phyloP scores from a whole-genome alignment of 2,113 vertebrate genomes.

The Butorides virescens region DNA sequence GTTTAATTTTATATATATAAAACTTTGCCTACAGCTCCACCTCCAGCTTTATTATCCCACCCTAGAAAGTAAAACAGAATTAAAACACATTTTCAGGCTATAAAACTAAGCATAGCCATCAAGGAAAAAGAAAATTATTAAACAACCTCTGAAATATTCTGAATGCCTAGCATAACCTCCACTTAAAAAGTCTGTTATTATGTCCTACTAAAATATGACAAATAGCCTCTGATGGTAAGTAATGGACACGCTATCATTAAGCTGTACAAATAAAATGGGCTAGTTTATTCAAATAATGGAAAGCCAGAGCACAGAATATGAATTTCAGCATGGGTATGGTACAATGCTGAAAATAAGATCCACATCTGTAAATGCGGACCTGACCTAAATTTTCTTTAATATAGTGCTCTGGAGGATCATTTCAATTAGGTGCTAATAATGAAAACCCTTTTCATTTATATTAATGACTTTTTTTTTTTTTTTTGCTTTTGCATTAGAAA shows the following conservation, averaged over 20 bases:
- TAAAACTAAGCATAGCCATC: constrained; percentile 16
- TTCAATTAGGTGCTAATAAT: constrained; percentile 15
- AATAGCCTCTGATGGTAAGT: constrained; percentile 1
- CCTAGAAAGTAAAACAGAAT: constrained; percentile 39
- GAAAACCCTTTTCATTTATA: background rate
- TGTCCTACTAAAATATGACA: constrained; percentile 31
- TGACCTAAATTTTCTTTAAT: constrained; percentile 31
- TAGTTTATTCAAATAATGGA: background rate
- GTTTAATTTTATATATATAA: background rate
- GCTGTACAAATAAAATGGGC: background rate
- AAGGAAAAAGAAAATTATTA: constrained; percentile 9
- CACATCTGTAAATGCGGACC: background rate
- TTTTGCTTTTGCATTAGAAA: background rate
- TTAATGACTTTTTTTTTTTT: background rate
- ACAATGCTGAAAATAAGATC: background rate
- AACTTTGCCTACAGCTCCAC: background rate
- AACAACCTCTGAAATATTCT: background rate
- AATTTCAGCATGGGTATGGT: background rate
- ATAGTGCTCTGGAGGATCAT: background rate
- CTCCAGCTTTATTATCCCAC: background rate
- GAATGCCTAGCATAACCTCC: background rate
- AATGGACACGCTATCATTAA: background rate
- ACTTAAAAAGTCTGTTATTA: constrained; percentile 7
- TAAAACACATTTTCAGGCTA: constrained; percentile 2
- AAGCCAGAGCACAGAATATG: background rate